Percentiles rank a stretch among this genome's conserved stretches.
phyloP scores from a whole-genome alignment of 2,888 invertebrate genomes.

The Drosophila pseudotakahashii region DNA sequence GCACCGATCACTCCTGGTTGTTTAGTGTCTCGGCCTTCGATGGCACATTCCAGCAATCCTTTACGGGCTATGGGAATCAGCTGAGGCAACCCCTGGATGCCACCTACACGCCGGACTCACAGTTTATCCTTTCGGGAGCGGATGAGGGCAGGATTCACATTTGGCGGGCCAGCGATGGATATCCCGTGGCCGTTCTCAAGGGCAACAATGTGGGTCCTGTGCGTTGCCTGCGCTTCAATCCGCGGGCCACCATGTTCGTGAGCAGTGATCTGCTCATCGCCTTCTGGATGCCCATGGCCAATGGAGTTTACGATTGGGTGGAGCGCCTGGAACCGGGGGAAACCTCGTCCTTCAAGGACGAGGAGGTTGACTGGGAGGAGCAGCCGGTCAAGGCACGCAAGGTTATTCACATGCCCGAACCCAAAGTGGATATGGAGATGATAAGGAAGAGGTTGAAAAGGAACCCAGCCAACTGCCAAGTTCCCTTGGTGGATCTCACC shows the following conservation, averaged over 20 bases:
- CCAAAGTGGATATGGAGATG: neutral
- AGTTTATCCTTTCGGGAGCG: conserved; percentile 51
- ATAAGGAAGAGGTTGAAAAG: too few species aligned
- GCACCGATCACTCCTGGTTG: conserved; percentile 47
- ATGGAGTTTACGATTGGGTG: conserved; percentile 32
- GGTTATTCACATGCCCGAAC: neutral
- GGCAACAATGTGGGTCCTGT: conserved; percentile 39
- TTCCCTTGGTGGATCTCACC: neutral
- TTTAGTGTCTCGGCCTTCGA: conserved; percentile 51
- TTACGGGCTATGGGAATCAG: conserved; percentile 33
- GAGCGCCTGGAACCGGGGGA: neutral
- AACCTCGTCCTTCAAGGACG: neutral
- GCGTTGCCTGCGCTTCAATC: conserved; percentile 53
- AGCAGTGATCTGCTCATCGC: conserved; percentile 40
- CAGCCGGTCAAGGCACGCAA: too few species aligned
- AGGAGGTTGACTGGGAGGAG: neutral
- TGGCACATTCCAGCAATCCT: conserved; percentile 40
- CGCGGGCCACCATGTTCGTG: conserved; percentile 53
- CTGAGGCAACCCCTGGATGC: conserved; percentile 29
- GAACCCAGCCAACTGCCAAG: neutral
- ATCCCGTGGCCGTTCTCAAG: conserved; percentile 23
- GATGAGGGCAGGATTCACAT: conserved; percentile 55
- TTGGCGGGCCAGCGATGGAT: conserved; percentile 51
- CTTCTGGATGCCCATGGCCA: conserved; percentile 51
- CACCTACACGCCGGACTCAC: conserved; percentile 55